A percentile compares a stretch with the other conserved stretches of the same genome.
These are phyloP conservation scores for Micrasema longulum DNA, from an alignment of 1,140 invertebrate species.

Conservation along the genomic window DNA sequence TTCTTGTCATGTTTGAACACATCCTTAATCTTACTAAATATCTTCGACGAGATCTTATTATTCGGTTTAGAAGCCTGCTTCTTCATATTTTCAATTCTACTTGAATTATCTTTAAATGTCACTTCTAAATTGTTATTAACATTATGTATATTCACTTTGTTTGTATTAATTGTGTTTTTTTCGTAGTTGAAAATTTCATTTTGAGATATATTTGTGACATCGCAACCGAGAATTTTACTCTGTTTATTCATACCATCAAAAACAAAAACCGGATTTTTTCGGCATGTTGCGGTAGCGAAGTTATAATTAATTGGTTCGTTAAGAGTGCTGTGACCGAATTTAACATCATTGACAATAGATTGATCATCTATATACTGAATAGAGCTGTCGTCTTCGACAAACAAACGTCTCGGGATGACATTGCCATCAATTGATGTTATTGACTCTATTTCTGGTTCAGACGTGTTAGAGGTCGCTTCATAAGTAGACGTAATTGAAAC, in stretches of 20 bases:
- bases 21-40: constrained; percentile 65
- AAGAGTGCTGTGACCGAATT: constrained; percentile 40
- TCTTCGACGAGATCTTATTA: constrained; percentile 63
- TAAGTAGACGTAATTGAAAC: constrained; percentile 58
- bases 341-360: constrained; percentile 34
- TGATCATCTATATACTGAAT: constrained; percentile 36
- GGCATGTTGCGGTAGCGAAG: constrained; percentile 3
- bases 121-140: constrained; percentile 32
- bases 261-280: constrained; percentile 32
- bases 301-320: constrained; percentile 41
- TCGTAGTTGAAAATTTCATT: constrained; percentile 65
- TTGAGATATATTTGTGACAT: constrained; percentile 63
- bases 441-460: constrained; percentile 46
- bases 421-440: constrained; percentile 34
- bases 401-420: constrained; percentile 62
- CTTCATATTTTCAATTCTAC: constrained; percentile 19
- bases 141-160: constrained; percentile 25
- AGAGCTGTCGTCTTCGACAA: constrained; percentile 57
- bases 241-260: constrained; percentile 62
- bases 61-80: constrained; percentile 39
- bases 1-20: constrained; percentile 66
- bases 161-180: constrained; percentile 51
- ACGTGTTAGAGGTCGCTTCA: constrained; percentile 42
- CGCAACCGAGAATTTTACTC: constrained; percentile 65
- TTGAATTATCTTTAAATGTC: constrained; percentile 40